Conservation (phyloP, 2,797 vertebrate species). For the Syngnathus acus region DNA sequence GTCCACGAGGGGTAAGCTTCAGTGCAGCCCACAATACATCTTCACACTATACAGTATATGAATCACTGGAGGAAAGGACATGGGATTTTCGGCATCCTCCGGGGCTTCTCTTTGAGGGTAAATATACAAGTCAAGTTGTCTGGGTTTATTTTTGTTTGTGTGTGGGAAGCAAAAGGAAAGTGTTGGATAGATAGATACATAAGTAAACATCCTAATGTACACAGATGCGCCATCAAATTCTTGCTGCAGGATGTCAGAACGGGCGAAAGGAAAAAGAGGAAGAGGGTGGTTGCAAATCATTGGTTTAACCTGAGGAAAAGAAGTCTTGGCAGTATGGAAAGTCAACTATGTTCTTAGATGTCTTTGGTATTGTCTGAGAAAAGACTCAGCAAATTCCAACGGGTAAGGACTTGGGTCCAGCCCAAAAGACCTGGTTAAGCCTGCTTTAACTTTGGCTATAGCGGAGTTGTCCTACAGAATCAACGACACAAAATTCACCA, state of each 20-base stretch:
- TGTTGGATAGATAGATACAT: slow-evolving; percentile 49
- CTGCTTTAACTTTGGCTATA: slow-evolving; percentile 17
- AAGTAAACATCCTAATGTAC: slow-evolving; percentile 53
- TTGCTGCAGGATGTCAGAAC: slow-evolving; percentile 49
- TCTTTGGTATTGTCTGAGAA: slow-evolving; percentile 22
- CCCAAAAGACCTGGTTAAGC: slow-evolving; percentile 43
- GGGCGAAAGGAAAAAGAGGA: slow-evolving; percentile 25
- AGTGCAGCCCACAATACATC: slow-evolving; percentile 7
- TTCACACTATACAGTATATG: slow-evolving; percentile 19
- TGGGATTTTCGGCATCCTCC: slow-evolving; percentile 24
- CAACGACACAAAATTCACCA: no score
- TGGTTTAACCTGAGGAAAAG: slow-evolving; percentile 45
- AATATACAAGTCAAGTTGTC: slow-evolving; percentile 28
- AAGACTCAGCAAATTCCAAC: slow-evolving; percentile 48
- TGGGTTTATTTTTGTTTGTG: slow-evolving; percentile 15
- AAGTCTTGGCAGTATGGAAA: slow-evolving; percentile 53
- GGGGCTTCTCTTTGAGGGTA: slow-evolving; percentile 32
- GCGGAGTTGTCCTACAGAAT: slow-evolving; percentile 5
- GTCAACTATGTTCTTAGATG: slow-evolving; percentile 29
- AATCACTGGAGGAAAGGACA: slow-evolving; percentile 20
- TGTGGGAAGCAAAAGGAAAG: slow-evolving; percentile 4
- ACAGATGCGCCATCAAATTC: slow-evolving; percentile 51
- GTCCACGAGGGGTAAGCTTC: slow-evolving; percentile 15
- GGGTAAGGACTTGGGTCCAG: slow-evolving; percentile 10
- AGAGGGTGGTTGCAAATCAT: slow-evolving; percentile 35